Evolutionary conservation across 2,888 invertebrate species (phyloP).

Genomic region (Drosophila meridiana): DNA sequence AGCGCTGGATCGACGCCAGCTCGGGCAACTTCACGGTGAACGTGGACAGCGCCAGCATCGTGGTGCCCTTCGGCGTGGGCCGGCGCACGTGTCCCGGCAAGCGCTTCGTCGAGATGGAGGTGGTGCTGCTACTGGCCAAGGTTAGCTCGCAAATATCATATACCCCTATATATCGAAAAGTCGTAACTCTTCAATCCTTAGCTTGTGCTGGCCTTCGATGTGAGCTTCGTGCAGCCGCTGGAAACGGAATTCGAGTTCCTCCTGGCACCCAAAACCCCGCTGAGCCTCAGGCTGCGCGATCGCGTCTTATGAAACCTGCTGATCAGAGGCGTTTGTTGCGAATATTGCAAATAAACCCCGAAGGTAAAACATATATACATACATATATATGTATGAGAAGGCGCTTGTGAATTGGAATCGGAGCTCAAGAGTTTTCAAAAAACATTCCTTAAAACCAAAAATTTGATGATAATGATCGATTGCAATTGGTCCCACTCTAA

Average conservation of each 20-base stretch:
- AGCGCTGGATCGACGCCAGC: slow-evolving; percentile 89
- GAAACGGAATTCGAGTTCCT: slow-evolving; percentile 93
- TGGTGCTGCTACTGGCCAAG: slow-evolving; percentile 91
- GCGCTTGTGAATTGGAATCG: slow-evolving; percentile 20
- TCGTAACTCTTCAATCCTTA: slow-evolving; percentile 77
- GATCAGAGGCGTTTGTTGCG: slow-evolving; percentile 10
- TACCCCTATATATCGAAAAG: background rate
- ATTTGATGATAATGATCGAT: background rate
- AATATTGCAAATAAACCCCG: slow-evolving; percentile 26
- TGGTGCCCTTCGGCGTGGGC: slow-evolving; percentile 93
- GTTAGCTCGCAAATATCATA: slow-evolving; percentile 82
- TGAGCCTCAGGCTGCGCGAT: slow-evolving; percentile 89
- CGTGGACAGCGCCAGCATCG: slow-evolving; percentile 87
- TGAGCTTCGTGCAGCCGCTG: slow-evolving; percentile 89
- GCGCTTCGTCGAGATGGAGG: slow-evolving; percentile 91
- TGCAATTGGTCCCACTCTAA: background rate
- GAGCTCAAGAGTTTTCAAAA: background rate
- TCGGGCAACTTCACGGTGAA: slow-evolving; percentile 83
- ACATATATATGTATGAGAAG: background rate
- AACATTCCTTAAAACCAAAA: slow-evolving; percentile 5
- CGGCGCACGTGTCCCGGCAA: slow-evolving; percentile 94
- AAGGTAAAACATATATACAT: slow-evolving; percentile 14
- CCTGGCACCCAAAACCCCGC: slow-evolving; percentile 91
- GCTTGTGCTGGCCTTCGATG: slow-evolving; percentile 90
- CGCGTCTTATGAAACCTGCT: slow-evolving; percentile 82